Conservation (phyloP, 2,797 vertebrate genomes). For the Takifugu rubripes region DNA sequence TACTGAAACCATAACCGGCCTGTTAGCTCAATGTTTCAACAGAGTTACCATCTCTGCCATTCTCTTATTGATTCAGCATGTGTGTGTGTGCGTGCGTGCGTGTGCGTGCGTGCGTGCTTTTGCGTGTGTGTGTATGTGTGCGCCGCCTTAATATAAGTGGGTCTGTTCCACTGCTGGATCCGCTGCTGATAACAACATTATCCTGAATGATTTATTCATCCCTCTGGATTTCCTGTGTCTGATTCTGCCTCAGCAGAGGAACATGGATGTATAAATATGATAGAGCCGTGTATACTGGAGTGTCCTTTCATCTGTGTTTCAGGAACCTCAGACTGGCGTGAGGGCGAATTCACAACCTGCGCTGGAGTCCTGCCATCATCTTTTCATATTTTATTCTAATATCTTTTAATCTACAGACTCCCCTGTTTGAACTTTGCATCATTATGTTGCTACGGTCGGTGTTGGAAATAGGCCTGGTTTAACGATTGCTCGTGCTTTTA, state of each 20-base stretch:
- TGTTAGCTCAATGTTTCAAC: no score
- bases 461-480: no score
- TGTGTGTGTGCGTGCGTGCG: neutral
- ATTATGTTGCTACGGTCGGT: neutral
- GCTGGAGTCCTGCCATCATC: neutral
- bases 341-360: neutral
- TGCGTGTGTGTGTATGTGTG: neutral
- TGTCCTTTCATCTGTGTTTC: neutral
- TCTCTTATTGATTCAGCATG: neutral
- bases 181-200: neutral
- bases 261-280: neutral
- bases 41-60: no score
- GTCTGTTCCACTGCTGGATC: neutral
- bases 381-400: no score
- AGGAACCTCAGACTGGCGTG: neutral
- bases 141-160: neutral
- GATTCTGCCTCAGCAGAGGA: neutral
- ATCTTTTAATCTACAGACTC: no score
- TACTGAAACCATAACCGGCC: no score
- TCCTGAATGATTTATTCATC: slow-evolving; percentile 1
- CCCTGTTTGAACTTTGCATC: neutral
- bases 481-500: neutral
- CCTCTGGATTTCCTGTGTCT: neutral
- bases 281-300: neutral
- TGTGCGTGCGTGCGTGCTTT: neutral